phyloP scores from a whole-genome alignment of 1,140 invertebrate genomes.

The Zophobas atratus region DNA sequence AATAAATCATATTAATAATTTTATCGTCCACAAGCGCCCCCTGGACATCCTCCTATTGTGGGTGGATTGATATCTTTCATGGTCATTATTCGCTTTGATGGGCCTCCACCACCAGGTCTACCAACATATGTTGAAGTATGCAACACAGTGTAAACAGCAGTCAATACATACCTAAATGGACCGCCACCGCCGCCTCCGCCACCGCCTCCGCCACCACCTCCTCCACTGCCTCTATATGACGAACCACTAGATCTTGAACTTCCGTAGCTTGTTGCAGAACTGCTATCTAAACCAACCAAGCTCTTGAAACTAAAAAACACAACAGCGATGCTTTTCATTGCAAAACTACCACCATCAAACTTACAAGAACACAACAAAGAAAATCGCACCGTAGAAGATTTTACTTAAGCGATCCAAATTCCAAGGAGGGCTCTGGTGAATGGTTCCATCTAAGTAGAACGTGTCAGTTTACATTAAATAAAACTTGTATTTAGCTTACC shows the following conservation, averaged over 20 bases:
- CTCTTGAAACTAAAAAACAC: constrained; percentile 60
- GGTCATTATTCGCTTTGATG: constrained; percentile 57
- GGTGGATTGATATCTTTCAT: constrained; percentile 62
- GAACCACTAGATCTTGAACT: constrained; percentile 49
- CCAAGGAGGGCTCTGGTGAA: constrained; percentile 60
- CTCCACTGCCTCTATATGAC: constrained; percentile 53
- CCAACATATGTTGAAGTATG: constrained; percentile 32
- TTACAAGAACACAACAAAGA: constrained; percentile 65
- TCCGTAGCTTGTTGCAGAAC: constrained; percentile 48
- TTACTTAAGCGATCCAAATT: constrained; percentile 58
- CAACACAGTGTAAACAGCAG: too few species aligned
- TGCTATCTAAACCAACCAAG: constrained; percentile 62
- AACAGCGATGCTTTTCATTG: too few species aligned
- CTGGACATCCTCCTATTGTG: constrained; percentile 54
- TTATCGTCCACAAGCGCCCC: constrained; percentile 58
- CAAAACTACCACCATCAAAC: constrained; percentile 45
- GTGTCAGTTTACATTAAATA: constrained; percentile 4
- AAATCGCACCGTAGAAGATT: constrained; percentile 64
- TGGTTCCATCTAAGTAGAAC: constrained; percentile 61
- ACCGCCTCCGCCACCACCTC: constrained; percentile 52
- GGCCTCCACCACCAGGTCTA: constrained; percentile 55
- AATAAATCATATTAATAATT: constrained; percentile 3
- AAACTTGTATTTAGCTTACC: constrained; percentile 43
- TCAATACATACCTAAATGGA: constrained; percentile 50
- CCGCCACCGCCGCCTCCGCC: constrained; percentile 58